Evolutionary conservation across 1,140 invertebrate species (phyloP).

Genomic region (Zaprionus africanus): DNA sequence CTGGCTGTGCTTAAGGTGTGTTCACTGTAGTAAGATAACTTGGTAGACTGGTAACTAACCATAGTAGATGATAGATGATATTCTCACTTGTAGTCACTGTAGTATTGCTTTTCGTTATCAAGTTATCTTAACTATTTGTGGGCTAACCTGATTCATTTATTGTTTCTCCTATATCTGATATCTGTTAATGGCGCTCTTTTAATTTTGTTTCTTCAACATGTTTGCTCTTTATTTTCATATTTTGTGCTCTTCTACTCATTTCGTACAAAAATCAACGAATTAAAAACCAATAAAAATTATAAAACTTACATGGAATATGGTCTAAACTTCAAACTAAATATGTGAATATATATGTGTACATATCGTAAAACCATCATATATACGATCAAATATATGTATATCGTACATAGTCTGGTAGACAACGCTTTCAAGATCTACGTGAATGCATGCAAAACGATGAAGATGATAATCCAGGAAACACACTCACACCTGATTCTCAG

Average conservation of each 20-base stretch:
- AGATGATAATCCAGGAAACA: conserved; percentile 88
- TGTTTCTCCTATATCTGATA: conserved; percentile 17
- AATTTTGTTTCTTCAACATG: conserved; percentile 63
- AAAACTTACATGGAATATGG: conserved; percentile 52
- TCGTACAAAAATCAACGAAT: conserved; percentile 44
- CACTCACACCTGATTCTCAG: conserved; percentile 91
- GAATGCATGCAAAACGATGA: conserved; percentile 94
- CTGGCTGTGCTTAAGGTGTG: neutral
- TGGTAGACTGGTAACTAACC: conserved; percentile 3
- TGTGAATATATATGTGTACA: conserved; percentile 52
- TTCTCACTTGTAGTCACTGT: neutral
- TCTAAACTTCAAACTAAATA: conserved; percentile 50
- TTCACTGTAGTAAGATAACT: conserved; percentile 8
- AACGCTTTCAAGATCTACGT: conserved; percentile 92
- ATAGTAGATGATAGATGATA: neutral
- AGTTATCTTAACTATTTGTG: neutral
- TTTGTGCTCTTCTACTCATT: conserved; percentile 65
- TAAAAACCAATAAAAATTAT: conserved; percentile 32
- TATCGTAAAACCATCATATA: conserved; percentile 28
- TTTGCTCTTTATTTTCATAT: conserved; percentile 80
- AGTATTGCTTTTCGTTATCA: conserved; percentile 3
- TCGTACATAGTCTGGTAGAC: conserved; percentile 85
- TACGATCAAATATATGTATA: conserved; percentile 43
- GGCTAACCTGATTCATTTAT: neutral
- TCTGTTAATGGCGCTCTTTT: conserved; percentile 41